These are phyloP conservation scores for Leptinotarsa haldemani DNA, from an alignment of 2,888 invertebrate genomes.

Conservation along the genomic window DNA sequence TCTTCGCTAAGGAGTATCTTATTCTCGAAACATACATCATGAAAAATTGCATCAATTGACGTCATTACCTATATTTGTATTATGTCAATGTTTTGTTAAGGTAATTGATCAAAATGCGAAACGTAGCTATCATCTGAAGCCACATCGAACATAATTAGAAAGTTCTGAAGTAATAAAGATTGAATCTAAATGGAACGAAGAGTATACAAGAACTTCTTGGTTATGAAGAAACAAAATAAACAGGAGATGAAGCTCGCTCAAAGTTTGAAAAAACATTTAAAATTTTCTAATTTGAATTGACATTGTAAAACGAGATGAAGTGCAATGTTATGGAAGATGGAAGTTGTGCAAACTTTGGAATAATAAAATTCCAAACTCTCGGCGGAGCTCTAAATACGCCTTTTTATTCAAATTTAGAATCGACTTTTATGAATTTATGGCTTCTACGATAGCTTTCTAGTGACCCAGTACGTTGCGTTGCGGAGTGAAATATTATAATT, in stretches of 20 bases:
- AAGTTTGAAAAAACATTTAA: slow-evolving; percentile 58
- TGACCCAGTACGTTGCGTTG: not conserved
- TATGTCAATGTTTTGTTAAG: too few relatives aligned
- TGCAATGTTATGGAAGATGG: slow-evolving; percentile 54
- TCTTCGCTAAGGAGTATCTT: too few relatives aligned
- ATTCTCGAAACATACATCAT: too few relatives aligned
- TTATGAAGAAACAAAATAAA: slow-evolving; percentile 49
- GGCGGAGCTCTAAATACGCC: slow-evolving; percentile 1
- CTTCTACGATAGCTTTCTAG: slow-evolving; percentile 8
- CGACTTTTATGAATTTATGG: slow-evolving; percentile 15
- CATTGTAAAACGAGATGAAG: slow-evolving; percentile 56
- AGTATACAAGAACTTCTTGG: slow-evolving; percentile 45
- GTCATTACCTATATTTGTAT: too few relatives aligned
- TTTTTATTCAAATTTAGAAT: slow-evolving; percentile 29
- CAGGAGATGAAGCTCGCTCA: slow-evolving; percentile 51
- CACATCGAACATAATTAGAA: slow-evolving; percentile 22
- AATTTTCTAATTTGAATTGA: slow-evolving; percentile 60
- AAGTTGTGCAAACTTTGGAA: slow-evolving; percentile 45
- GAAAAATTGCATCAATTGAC: too few relatives aligned
- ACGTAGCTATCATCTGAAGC: slow-evolving; percentile 16
- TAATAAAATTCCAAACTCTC: slow-evolving; percentile 42
- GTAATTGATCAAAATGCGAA: not conserved
- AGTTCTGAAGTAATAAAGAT: slow-evolving; percentile 33
- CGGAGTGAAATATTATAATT: not conserved
- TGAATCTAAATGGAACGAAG: slow-evolving; percentile 42